These are phyloP conservation scores for Notothenia rossii DNA, from an alignment of 2,113 vertebrate genomes.

Conservation along the genomic window DNA sequence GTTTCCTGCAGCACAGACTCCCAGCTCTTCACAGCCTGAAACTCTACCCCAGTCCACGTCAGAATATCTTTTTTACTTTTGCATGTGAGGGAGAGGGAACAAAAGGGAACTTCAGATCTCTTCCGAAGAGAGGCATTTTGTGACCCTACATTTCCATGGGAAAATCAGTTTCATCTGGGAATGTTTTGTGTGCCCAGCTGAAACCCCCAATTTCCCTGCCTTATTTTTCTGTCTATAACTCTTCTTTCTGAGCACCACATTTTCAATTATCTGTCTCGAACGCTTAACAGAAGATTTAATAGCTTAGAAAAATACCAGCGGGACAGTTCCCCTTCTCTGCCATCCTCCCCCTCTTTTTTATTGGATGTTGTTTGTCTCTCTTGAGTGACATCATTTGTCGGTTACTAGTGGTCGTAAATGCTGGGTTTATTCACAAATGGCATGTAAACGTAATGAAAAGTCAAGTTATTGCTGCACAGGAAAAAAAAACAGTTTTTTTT, in stretches of 20 bases:
- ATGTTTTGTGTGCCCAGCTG: background rate
- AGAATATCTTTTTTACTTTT: background rate
- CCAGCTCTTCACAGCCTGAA: constrained; percentile 47
- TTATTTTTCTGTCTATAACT: background rate
- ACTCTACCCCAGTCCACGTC: constrained; percentile 43
- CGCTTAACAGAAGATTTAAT: constrained; percentile 9
- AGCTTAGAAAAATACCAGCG: background rate
- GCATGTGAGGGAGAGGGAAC: background rate
- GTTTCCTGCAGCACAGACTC: constrained; percentile 47
- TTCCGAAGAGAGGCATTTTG: constrained; percentile 30
- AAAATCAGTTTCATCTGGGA: constrained; percentile 37
- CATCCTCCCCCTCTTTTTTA: background rate
- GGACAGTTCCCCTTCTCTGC: background rate
- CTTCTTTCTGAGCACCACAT: too few relatives aligned
- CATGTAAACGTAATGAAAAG: constrained; percentile 15
- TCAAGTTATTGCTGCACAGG: background rate
- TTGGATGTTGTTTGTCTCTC: constrained; percentile 11
- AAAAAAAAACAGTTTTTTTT: too few relatives aligned
- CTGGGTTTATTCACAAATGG: constrained; percentile 6
- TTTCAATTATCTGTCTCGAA: too few relatives aligned
- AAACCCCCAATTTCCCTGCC: background rate
- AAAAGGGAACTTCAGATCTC: constrained; percentile 13
- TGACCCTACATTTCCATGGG: constrained; percentile 44
- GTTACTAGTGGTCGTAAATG: constrained; percentile 21
- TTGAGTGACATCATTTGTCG: constrained; percentile 31